Percentiles rank a stretch among this genome's conserved stretches.
Evolutionary conservation across 2,888 invertebrate genomes (phyloP).

Genomic region (Stictocephala bisonia): DNA sequence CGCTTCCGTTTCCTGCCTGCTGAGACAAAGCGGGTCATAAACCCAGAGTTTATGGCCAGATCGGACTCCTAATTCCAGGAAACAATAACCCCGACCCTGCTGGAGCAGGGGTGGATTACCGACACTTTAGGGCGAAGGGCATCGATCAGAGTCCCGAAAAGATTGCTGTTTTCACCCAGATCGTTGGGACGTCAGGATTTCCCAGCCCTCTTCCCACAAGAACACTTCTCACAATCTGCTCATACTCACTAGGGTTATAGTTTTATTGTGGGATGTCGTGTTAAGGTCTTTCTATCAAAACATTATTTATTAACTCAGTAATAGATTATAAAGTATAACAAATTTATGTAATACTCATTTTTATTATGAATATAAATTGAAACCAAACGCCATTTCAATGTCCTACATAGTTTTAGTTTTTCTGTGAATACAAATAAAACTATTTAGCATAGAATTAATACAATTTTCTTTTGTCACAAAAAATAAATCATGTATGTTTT

Average conservation of each 20-base stretch:
- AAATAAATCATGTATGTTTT: too few species aligned
- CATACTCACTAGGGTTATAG: neutral
- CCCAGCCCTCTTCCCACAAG: neutral
- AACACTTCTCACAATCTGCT: neutral
- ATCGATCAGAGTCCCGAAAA: neutral
- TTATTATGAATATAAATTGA: too few species aligned
- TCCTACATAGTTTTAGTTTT: too few species aligned
- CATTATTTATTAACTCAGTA: too few species aligned
- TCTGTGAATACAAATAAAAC: too few species aligned
- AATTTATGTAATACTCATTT: too few species aligned
- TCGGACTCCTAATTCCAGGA: slow-evolving; percentile 37
- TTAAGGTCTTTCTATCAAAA: too few species aligned
- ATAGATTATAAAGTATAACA: too few species aligned
- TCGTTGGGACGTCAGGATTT: too few species aligned
- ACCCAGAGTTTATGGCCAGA: slow-evolving; percentile 16
- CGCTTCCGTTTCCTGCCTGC: neutral
- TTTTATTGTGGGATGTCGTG: neutral
- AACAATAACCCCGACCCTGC: slow-evolving; percentile 22
- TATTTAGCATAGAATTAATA: too few species aligned
- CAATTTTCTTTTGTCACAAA: too few species aligned
- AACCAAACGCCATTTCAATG: too few species aligned
- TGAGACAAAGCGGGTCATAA: neutral
- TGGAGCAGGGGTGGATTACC: slow-evolving; percentile 8
- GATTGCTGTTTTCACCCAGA: slow-evolving; percentile 9
- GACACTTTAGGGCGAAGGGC: slow-evolving; percentile 28